A percentile compares a stretch with the other conserved stretches of the same genome.
Conservation (phyloP, 2,113 vertebrate genomes). For the Lepidothrix coronata region DNA sequence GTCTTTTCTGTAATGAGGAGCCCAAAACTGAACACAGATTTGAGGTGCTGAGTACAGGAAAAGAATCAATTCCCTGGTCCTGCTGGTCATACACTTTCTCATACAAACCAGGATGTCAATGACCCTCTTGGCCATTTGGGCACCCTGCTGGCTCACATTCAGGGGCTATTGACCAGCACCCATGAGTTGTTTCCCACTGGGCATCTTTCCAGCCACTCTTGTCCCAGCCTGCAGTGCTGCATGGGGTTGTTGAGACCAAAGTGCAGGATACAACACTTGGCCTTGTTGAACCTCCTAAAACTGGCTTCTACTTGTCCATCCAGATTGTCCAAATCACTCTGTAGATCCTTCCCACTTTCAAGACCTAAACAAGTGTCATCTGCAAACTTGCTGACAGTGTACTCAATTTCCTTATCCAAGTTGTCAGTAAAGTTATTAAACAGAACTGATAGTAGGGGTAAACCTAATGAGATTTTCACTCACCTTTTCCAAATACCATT, state of each 20-base stretch:
- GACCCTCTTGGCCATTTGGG: background rate
- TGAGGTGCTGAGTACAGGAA: background rate
- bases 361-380: background rate
- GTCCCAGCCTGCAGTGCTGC: background rate
- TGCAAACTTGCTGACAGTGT: background rate
- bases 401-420: background rate
- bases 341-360: background rate
- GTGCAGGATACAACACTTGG: background rate
- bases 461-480: background rate
- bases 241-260: background rate
- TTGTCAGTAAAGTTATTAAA: background rate
- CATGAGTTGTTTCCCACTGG: background rate
- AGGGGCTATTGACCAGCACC: background rate
- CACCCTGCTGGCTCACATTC: background rate
- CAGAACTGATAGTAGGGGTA: background rate
- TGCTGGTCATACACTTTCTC: background rate
- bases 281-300: background rate
- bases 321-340: background rate
- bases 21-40: background rate
- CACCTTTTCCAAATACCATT: background rate
- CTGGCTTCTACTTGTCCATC: background rate
- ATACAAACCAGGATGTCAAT: background rate
- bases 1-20: background rate
- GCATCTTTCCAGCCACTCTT: background rate
- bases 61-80: background rate